A percentile compares a stretch with the other conserved stretches of the same genome.
Conservation (phyloP, 1,140 invertebrate genomes). For the Drosophila paulistorum region DNA sequence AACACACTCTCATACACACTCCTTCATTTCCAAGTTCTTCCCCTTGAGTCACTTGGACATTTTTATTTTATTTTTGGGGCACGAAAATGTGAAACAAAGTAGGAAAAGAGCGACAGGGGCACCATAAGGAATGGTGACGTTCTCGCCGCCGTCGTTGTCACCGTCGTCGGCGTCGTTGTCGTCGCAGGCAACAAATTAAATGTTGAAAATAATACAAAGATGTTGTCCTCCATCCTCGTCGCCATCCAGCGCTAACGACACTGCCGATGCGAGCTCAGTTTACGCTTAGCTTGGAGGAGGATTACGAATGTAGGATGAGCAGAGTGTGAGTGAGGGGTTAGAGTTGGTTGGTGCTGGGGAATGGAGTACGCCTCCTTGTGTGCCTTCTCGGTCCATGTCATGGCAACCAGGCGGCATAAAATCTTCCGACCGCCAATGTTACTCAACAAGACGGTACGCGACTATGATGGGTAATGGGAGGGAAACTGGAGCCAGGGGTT, state of each 20-base stretch:
- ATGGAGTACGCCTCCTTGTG: not conserved
- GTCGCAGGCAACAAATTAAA: constrained; percentile 80
- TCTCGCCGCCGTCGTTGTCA: constrained; percentile 32
- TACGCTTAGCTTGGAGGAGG: constrained; percentile 62
- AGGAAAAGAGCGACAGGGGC: constrained; percentile 23
- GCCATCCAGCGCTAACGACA: constrained; percentile 58
- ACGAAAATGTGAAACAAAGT: constrained; percentile 73
- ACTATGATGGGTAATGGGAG: constrained; percentile 8
- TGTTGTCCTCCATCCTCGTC: constrained; percentile 59
- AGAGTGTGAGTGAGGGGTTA: not conserved
- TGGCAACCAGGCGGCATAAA: constrained; percentile 66
- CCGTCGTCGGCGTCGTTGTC: constrained; percentile 26
- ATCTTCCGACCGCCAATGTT: constrained; percentile 48
- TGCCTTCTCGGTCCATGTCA: constrained; percentile 38
- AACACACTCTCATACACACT: constrained; percentile 26
- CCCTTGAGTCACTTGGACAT: constrained; percentile 26
- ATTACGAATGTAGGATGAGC: constrained; percentile 27
- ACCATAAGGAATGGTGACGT: constrained; percentile 37
- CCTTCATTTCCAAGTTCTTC: not conserved
- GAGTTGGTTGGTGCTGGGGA: not conserved
- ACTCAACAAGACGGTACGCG: constrained; percentile 4
- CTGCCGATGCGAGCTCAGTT: constrained; percentile 58
- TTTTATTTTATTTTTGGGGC: constrained; percentile 67
- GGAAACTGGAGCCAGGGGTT: constrained; percentile 22
- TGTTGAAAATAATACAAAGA: constrained; percentile 82